Base-by-base conservation (phyloP, 2,888 invertebrate genomes). In the Onthophagus sagittarius region DNA sequence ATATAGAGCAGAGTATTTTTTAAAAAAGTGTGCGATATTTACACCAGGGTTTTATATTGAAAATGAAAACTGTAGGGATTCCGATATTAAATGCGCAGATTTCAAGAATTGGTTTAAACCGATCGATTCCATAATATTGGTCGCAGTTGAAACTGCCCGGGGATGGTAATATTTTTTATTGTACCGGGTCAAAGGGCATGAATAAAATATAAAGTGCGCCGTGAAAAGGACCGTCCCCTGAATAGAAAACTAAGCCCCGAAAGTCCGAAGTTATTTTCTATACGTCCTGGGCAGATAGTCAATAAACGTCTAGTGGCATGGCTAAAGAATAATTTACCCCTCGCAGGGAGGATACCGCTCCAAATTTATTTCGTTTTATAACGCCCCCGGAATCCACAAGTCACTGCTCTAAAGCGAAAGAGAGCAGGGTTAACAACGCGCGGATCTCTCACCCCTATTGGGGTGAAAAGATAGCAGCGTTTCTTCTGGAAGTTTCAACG, bases 111-210 rank as follows among this genome's bases (percentile, higher is more conserved):
- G 23, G 23, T 23, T 23, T 23, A 23, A 23, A 23, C 23, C 23
- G 39, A 53, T 53, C 39, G 11, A 11, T 53, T 53, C 39, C 39
- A 9, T 53, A 9, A 53, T 53, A 11, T 53, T 9, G 39, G 39
- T 53, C 39, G 11, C 39, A 53, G 39, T 53, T 7, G 39, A 53
- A 53, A 53, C 39, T 7, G 7, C 11, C 39, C 4, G 11, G 6
- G 39, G 9, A 53, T 7, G 39, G 39, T 76, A 77, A 78, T 78
- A 78, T 77, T 77, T 78, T 79, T 79, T 79, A 79, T 78, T 79
- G 76, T 77, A 76, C 72, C 71, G 77, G 80, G 80, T 79, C 79
- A 79, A 76, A 78, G 77, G 75, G 74, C 76, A 79, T 79, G 79
- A 80, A 80, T 80, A 80, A 80, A 79, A 79, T 79, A 80, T 79